phyloP scores from a whole-genome alignment of 2,113 vertebrate species.

The Tenrec ecaudatus region DNA sequence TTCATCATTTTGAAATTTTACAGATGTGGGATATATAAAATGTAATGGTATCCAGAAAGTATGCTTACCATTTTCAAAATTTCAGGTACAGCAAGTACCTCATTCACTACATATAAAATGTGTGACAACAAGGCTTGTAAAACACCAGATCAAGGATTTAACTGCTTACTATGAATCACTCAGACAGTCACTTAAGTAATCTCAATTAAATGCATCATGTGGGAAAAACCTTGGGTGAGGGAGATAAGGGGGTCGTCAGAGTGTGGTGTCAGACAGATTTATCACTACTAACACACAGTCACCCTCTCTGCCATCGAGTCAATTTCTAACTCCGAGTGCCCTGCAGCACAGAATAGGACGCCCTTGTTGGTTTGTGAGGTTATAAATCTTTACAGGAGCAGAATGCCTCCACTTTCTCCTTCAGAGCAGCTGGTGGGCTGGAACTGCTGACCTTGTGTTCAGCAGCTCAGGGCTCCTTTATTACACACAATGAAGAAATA shows the following conservation, averaged over 20 bases:
- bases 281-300: background rate
- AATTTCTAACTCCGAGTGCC: too few species aligned
- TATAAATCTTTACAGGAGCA: too few species aligned
- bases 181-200: rapidly evolving
- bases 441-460: too few species aligned
- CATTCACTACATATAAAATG: too few species aligned
- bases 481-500: background rate
- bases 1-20: background rate
- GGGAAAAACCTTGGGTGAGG: background rate
- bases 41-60: background rate
- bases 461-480: too few species aligned
- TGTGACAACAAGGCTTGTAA: rapidly evolving
- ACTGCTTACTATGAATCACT: background rate
- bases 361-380: too few species aligned
- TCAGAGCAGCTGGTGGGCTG: too few species aligned
- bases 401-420: too few species aligned
- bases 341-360: too few species aligned
- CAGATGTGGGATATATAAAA: background rate
- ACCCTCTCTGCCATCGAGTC: too few species aligned
- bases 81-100: background rate
- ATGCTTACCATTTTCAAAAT: background rate
- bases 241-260: background rate
- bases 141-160: background rate
- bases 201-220: background rate
- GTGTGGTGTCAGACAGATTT: background rate